Evolutionary conservation across 2,888 invertebrate species (phyloP).

Genomic region (Mayetiola destructor): DNA sequence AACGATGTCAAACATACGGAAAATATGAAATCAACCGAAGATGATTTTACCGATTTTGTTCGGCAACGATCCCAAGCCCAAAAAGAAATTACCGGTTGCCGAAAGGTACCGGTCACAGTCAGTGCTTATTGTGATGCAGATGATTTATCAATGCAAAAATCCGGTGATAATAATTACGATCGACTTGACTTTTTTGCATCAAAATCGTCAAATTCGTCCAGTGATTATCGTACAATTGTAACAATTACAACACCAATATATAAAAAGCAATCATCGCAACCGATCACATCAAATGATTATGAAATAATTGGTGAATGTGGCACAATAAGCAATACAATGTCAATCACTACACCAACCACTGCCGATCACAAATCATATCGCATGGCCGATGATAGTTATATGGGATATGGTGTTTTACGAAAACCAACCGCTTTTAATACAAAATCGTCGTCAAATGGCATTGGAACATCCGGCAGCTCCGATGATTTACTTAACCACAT

Average conservation of each 20-base stretch:
- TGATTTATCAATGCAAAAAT: neutral
- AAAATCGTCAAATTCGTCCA: slow-evolving; percentile 49
- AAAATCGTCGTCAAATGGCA: slow-evolving; percentile 16
- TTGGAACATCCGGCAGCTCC: slow-evolving; percentile 14
- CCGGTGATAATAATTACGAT: slow-evolving; percentile 45
- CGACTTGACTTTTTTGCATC: slow-evolving; percentile 68
- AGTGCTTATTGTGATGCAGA: neutral
- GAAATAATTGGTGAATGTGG: slow-evolving; percentile 50
- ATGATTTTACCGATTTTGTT: slow-evolving; percentile 33
- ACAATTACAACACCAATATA: slow-evolving; percentile 41
- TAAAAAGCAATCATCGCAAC: slow-evolving; percentile 25
- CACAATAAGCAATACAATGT: neutral
- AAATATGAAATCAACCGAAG: slow-evolving; percentile 30
- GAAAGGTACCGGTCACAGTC: neutral
- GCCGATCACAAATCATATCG: slow-evolving; percentile 51
- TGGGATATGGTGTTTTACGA: slow-evolving; percentile 63
- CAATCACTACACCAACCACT: neutral
- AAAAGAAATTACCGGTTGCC: slow-evolving; percentile 16
- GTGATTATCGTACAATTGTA: slow-evolving; percentile 56
- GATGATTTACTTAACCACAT: slow-evolving; percentile 42
- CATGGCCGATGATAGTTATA: slow-evolving; percentile 63
- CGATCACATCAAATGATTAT: slow-evolving; percentile 52
- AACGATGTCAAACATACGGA: slow-evolving; percentile 60
- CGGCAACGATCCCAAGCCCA: slow-evolving; percentile 33
- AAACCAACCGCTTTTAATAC: slow-evolving; percentile 33